Evolutionary conservation across 2,888 invertebrate species (phyloP), one percentile per base, ranked within the genome.

Genomic region (Fragum fragum): DNA sequence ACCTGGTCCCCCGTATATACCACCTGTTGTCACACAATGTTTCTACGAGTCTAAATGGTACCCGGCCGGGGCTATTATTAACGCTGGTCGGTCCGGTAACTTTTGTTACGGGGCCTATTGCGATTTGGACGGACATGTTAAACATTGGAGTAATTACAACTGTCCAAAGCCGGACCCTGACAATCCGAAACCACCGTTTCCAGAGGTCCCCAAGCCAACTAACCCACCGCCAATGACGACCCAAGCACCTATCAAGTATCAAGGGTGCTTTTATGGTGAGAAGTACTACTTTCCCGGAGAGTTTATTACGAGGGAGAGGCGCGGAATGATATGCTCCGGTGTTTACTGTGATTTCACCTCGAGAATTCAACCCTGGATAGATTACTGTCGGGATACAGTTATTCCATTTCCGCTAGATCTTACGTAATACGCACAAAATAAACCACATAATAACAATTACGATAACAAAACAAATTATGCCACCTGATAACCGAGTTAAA

Each of bases 31-130:
- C 7, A 52, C 63, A 14, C 83, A 83, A 55, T 87, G 86, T 55
- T 76, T 84, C 32, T 68, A 80, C 53, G 82, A 80, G n/a, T 74
- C 70, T 2, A 63, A 61, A 18, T 79, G 77, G 76, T 87, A 82
- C 63, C 76, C 81, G 21, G 70, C 76, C 5, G 84, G 84, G 0
- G 42, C 76, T 0, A 78, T 82, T 9, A 76, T 87, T 9, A 74
- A 71, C 14, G 79, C 76, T 1, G 86, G 84, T 0, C 55, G 80
- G n/a, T 59, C 76, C 0, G 42, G 59, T 3, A 74, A 78, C 26
- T 81, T 82, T 80, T 87, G 86, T 57, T 84, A 71, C 59, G 86
- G 83, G 1, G 68, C 78, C 7, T 78, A 78, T 55, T 87, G 86
- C 73, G 80, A 76, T 29, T 18, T 68, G 2, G 78, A 76, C 52